These are phyloP conservation scores for Platalea minor DNA, from an alignment of 2,797 vertebrate genomes.

Conservation along the genomic window DNA sequence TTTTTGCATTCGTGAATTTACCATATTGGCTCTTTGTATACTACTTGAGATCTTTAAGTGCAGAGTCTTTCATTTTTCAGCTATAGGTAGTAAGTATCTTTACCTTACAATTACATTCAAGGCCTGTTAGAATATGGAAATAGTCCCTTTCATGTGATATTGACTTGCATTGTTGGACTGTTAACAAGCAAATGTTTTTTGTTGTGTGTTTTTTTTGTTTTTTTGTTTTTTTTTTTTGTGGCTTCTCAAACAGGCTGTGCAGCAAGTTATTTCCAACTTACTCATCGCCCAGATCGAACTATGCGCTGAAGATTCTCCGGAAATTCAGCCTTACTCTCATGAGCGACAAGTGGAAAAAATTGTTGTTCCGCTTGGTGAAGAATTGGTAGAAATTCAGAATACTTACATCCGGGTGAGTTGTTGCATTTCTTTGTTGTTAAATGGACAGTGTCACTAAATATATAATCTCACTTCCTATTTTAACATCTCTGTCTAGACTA, in stretches of 20 bases:
- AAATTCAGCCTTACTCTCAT: conserved; percentile 89
- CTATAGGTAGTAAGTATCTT: accelerated
- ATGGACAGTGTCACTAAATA: not conserved
- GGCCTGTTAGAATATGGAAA: accelerated
- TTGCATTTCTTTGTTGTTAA: not conserved
- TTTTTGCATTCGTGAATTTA: not conserved
- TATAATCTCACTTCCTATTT: not conserved
- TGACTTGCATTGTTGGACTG: not conserved
- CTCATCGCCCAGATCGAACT: conserved; percentile 93
- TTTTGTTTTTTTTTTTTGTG: not conserved
- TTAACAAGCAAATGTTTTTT: not conserved
- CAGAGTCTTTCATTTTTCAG: not conserved
- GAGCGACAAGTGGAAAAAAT: conserved; percentile 89
- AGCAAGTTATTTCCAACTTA: conserved; percentile 92
- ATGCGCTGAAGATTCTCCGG: conserved; percentile 91
- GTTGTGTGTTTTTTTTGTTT: no score
- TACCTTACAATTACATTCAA: not conserved
- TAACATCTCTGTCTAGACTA: not conserved
- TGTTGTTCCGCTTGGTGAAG: conserved; percentile 87
- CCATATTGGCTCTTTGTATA: not conserved
- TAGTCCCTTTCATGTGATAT: not conserved
- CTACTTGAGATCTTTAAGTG: not conserved
- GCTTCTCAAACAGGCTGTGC: conserved; percentile 81
- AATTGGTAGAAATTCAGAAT: conserved; percentile 79
- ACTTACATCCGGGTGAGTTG: conserved; percentile 85